Evolutionary conservation across 2,888 invertebrate species (phyloP), one percentile per base, ranked within the genome.

Genomic region (Ormyrus rosae): DNA sequence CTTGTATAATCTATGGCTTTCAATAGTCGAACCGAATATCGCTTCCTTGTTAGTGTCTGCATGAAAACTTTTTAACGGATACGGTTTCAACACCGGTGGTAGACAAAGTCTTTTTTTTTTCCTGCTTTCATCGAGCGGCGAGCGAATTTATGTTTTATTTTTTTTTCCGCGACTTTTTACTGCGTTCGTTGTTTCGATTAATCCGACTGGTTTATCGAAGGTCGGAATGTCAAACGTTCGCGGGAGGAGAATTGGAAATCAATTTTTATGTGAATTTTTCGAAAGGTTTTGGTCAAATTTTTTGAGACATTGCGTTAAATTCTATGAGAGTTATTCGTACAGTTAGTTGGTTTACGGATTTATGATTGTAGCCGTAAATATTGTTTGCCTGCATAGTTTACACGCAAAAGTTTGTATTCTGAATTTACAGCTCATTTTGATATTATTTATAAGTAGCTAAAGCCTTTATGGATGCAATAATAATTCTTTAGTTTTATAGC

Each of bases 141-240:
- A 70, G 64, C 50, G 70, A 60, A 60, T 70, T 70, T 70, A 60
- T 60, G 70, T 60, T 60, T 60, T 50, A 58, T 48, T 70, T 60
- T 70, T 34, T 34, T 34, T 34, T 34, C 34, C 34, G 34, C 34
- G 34, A 34, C 34, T 34, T 34, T 34, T 13, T 10, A 6, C 48
- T 11, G 19, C 19, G n/a, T 50, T 70, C 4, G 34, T 34, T 34
- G 34, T 70, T 34, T 60, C 34, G 19, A 34, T 51, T 70, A 56
- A 70, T 60, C 48, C 3, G 50, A 70, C 11, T 48, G 50, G 7
- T 60, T 48, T 34, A 70, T 70, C 50, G 48, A 50, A 11, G 19
- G 7, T 34, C 4, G 8, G 1, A 70, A 50, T 60, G 7, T 6
- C 55, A 46, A 58, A 9, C 19, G 19, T 4, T 34, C 34, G 34